phyloP scores from a whole-genome alignment of 2,113 vertebrate genomes.

The Balaenoptera acutorostrata region DNA sequence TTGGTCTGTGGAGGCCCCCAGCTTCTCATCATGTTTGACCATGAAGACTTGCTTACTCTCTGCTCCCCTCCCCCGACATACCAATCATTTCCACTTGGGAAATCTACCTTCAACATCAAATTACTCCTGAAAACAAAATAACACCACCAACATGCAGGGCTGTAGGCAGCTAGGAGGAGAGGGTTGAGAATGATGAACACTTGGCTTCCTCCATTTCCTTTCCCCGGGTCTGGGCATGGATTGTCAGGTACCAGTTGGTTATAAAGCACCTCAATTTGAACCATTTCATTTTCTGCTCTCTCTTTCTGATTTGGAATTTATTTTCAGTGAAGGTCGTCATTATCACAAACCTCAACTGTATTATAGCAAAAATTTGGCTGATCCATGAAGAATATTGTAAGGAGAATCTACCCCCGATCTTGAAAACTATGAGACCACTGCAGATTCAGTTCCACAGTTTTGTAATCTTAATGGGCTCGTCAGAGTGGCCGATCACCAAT shows the following conservation, averaged over 20 bases:
- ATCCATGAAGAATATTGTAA: neutral
- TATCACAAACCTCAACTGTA: neutral
- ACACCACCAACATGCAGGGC: rapidly evolving
- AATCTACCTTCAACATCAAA: neutral
- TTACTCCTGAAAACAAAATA: neutral
- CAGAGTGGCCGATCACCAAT: neutral
- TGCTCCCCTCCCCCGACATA: neutral
- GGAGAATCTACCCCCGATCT: neutral
- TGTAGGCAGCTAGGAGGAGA: neutral
- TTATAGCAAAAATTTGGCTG: neutral
- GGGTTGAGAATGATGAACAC: rapidly evolving
- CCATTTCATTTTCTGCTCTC: neutral
- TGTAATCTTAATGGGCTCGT: neutral
- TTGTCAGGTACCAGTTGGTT: neutral
- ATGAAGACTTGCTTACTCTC: neutral
- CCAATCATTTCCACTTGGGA: neutral
- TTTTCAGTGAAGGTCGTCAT: neutral
- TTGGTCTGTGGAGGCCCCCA: neutral
- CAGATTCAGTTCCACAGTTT: neutral
- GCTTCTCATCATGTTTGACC: neutral
- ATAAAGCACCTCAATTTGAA: neutral
- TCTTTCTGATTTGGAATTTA: neutral
- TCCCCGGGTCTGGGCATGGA: neutral
- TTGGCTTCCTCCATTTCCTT: neutral
- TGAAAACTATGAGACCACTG: neutral